Evolutionary conservation across 2,888 invertebrate species (phyloP).

Genomic region (Cactoblastis cactorum): DNA sequence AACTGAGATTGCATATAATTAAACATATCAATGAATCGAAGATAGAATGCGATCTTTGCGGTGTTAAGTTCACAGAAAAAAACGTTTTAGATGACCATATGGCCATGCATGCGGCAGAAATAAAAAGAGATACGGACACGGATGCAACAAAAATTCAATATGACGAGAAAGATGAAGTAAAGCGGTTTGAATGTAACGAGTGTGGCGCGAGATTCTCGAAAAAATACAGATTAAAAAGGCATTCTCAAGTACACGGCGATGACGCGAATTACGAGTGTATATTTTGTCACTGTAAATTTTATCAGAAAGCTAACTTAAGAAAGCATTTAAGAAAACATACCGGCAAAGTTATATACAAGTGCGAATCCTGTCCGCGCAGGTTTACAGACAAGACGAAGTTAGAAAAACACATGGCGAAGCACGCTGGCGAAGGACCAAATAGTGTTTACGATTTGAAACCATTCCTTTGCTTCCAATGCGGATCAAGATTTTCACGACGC

Average conservation of each 20-base stretch:
- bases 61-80: background rate
- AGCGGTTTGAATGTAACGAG: background rate
- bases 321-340: background rate
- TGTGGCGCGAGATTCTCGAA: background rate
- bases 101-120: background rate
- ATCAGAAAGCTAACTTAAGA: background rate
- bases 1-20: background rate
- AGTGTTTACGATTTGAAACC: background rate
- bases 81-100: background rate
- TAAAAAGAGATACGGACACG: background rate
- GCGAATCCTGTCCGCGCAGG: background rate
- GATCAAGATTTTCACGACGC: background rate
- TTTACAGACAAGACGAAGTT: background rate
- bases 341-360: background rate
- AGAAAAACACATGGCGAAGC: background rate
- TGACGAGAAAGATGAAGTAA: background rate
- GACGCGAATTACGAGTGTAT: background rate
- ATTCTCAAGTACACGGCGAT: background rate
- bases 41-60: background rate
- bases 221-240: background rate
- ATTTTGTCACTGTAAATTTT: constrained; percentile 2
- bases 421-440: constrained; percentile 17
- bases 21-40: background rate
- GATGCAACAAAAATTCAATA: background rate
- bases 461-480: constrained; percentile 3